Percentiles rank a stretch among this genome's conserved stretches.
These are phyloP conservation scores for Calcarius ornatus DNA, from an alignment of 2,113 vertebrate species.

Conservation along the genomic window DNA sequence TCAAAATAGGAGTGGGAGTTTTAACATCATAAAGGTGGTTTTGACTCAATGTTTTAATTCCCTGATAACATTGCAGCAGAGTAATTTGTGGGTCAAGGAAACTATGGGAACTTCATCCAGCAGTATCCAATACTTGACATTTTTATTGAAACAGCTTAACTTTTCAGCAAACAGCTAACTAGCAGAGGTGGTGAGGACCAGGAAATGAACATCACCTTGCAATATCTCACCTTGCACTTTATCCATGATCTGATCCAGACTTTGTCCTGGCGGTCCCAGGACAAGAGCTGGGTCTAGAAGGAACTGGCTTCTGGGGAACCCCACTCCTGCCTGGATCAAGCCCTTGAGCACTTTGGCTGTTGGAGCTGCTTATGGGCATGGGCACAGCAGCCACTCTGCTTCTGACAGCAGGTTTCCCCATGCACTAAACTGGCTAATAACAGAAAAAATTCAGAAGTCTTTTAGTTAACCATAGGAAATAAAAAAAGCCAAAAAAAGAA, in stretches of 20 bases:
- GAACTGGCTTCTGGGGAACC: not conserved
- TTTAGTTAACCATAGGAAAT: not conserved
- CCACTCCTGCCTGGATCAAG: not conserved
- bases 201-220: not conserved
- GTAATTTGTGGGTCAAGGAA: not conserved
- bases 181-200: not conserved
- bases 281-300: not conserved
- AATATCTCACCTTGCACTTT: not conserved
- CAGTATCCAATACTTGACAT: not conserved
- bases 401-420: not conserved
- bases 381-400: not conserved
- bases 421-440: not conserved
- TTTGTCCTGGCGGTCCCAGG: not conserved
- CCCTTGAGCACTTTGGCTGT: not conserved
- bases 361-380: rapidly evolving
- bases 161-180: not conserved
- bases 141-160: not conserved
- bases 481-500: not conserved
- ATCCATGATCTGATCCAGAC: not conserved
- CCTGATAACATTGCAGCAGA: not conserved
- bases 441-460: not conserved
- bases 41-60: not conserved
- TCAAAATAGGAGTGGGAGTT: not conserved
- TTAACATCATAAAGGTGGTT: not conserved
- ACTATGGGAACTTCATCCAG: not conserved